Conservation (phyloP, 92 coral and sea anemone genomes). For the Anthopleura xanthogrammica region DNA sequence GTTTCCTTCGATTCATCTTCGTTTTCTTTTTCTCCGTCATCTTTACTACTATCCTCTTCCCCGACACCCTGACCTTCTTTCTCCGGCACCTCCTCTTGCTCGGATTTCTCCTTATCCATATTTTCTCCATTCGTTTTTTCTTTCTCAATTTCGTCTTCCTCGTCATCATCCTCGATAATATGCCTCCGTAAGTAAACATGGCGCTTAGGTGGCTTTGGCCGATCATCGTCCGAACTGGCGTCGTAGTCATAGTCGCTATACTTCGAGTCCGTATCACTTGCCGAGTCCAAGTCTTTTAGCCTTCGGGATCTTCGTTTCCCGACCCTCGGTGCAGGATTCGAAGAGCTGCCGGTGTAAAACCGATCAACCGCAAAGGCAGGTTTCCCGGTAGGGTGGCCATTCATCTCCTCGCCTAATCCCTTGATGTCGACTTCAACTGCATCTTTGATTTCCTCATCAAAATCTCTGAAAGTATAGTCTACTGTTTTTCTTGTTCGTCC, state of each 20-base stretch:
- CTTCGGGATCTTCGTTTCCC: slow-evolving; percentile 76
- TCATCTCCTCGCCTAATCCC: slow-evolving; percentile 42
- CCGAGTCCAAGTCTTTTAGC: slow-evolving; percentile 69
- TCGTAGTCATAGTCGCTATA: slow-evolving; percentile 70
- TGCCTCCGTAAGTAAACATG: slow-evolving; percentile 74
- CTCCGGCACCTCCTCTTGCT: not conserved
- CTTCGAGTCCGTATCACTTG: slow-evolving; percentile 86
- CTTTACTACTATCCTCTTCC: not conserved
- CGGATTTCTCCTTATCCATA: slow-evolving; percentile 17
- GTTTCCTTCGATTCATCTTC: slow-evolving; percentile 17
- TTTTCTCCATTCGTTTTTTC: slow-evolving; percentile 1
- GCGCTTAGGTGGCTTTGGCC: slow-evolving; percentile 61
- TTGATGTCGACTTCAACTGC: slow-evolving; percentile 83
- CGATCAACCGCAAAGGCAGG: slow-evolving; percentile 58
- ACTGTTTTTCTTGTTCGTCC: slow-evolving; percentile 93
- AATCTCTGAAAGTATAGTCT: slow-evolving; percentile 94
- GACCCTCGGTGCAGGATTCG: not conserved
- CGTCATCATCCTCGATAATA: slow-evolving; percentile 59
- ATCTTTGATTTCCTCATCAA: slow-evolving; percentile 89
- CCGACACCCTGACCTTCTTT: slow-evolving; percentile 3
- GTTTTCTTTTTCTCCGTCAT: not conserved
- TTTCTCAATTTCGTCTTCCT: slow-evolving; percentile 45
- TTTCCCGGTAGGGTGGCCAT: slow-evolving; percentile 52
- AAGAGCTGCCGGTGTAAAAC: slow-evolving; percentile 26
- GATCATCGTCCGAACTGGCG: slow-evolving; percentile 70